phyloP scores from a whole-genome alignment of 2,888 invertebrate genomes.

The Mantis religiosa region DNA sequence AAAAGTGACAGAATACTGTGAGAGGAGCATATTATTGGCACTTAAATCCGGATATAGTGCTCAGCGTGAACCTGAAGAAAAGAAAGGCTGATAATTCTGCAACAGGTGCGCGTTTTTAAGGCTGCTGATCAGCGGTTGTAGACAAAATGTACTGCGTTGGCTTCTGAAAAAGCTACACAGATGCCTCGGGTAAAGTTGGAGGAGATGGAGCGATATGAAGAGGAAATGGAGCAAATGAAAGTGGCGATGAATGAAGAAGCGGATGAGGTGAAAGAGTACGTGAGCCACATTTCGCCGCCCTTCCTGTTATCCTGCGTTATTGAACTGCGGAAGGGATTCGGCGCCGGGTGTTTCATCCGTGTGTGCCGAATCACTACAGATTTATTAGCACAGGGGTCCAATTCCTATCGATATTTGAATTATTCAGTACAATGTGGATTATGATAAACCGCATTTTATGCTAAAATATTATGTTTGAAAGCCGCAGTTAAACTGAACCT shows the following conservation, averaged over 20 bases:
- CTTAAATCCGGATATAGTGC: too few species aligned
- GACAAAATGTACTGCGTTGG: neutral
- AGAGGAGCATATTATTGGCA: too few species aligned
- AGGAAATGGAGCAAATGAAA: neutral
- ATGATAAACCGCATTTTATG: too few species aligned
- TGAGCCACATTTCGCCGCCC: neutral
- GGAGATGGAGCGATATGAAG: neutral
- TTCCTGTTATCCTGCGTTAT: neutral
- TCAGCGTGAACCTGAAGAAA: too few species aligned
- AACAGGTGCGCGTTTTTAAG: neutral
- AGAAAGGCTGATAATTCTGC: neutral
- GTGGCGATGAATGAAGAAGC: neutral
- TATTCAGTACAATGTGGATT: too few species aligned
- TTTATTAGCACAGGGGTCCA: too few species aligned
- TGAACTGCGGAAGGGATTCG: neutral
- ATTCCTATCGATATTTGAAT: too few species aligned
- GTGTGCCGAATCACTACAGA: too few species aligned
- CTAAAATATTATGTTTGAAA: too few species aligned
- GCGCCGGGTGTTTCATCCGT: neutral
- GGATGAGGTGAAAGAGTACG: neutral
- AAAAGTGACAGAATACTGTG: too few species aligned
- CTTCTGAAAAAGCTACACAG: neutral
- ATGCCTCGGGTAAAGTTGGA: neutral
- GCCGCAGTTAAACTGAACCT: too few species aligned
- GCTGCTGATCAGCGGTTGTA: neutral